These are phyloP conservation scores for Synanthedon vespiformis DNA, from an alignment of 2,888 invertebrate species.

Conservation along the genomic window DNA sequence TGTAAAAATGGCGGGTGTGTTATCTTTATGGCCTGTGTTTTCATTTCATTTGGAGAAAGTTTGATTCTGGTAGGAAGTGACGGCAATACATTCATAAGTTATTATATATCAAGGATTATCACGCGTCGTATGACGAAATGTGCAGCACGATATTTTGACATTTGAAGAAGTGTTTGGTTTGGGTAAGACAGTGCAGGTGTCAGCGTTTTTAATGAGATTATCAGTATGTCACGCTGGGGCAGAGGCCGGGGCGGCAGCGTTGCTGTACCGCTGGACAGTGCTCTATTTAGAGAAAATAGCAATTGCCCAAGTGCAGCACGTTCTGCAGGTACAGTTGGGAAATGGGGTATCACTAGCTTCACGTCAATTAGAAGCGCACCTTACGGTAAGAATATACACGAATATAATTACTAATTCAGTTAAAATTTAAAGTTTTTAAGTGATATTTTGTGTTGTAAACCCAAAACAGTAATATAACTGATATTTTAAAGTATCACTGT, in stretches of 20 bases:
- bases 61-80: constrained; percentile 24
- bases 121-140: constrained; percentile 31
- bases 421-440: constrained; percentile 5
- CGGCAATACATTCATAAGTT: constrained; percentile 16
- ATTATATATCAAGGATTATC: constrained; percentile 13
- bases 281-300: constrained; percentile 79
- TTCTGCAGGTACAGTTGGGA: constrained; percentile 90
- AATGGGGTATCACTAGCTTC: constrained; percentile 95
- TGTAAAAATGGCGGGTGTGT: constrained; percentile 71
- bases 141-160: constrained; percentile 41
- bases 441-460: background rate
- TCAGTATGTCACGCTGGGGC: constrained; percentile 74
- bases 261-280: constrained; percentile 74
- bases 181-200: constrained; percentile 46
- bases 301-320: constrained; percentile 90
- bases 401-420: background rate
- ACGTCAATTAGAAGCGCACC: constrained; percentile 87
- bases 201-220: constrained; percentile 66
- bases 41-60: constrained; percentile 51
- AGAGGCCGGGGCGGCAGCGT: constrained; percentile 72
- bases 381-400: constrained; percentile 69
- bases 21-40: constrained; percentile 66
- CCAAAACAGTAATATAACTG: background rate
- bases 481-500: background rate
- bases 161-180: constrained; percentile 39